phyloP scores from a whole-genome alignment of 1,140 invertebrate genomes.

The Mycetomoellerius zeteki region DNA sequence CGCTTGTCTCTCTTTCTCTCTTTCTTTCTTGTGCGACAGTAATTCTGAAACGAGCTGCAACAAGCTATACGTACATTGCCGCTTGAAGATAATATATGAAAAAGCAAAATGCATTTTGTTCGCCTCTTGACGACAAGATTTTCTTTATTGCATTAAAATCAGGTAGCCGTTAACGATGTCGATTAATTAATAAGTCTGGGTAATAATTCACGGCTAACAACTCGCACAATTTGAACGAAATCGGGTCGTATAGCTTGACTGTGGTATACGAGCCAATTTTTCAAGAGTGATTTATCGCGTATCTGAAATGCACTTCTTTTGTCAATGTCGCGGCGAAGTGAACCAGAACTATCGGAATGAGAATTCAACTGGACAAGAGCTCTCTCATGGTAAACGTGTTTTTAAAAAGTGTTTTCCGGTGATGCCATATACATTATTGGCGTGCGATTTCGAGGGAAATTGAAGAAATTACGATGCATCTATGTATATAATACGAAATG shows the following conservation, averaged over 20 bases:
- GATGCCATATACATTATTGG: conserved; percentile 21
- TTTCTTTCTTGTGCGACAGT: background rate
- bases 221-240: conserved; percentile 39
- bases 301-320: conserved; percentile 58
- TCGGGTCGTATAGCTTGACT: conserved; percentile 36
- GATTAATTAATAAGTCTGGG: conserved; percentile 44
- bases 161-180: conserved; percentile 12
- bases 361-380: conserved; percentile 29
- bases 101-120: background rate
- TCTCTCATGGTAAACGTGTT: conserved; percentile 27
- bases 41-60: background rate
- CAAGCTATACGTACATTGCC: background rate
- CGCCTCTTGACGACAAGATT: background rate
- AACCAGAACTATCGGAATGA: conserved; percentile 46
- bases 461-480: background rate
- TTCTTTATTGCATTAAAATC: conserved; percentile 1
- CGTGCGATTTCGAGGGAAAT: background rate
- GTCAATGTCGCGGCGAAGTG: conserved; percentile 39
- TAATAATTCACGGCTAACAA: conserved; percentile 12
- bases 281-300: conserved; percentile 58
- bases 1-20: background rate
- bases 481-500: background rate
- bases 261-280: conserved; percentile 49
- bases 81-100: background rate
- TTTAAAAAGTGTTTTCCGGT: conserved; percentile 10